phyloP scores from a whole-genome alignment of 2,797 vertebrate species.

The Urocyon cinereoargenteus region DNA sequence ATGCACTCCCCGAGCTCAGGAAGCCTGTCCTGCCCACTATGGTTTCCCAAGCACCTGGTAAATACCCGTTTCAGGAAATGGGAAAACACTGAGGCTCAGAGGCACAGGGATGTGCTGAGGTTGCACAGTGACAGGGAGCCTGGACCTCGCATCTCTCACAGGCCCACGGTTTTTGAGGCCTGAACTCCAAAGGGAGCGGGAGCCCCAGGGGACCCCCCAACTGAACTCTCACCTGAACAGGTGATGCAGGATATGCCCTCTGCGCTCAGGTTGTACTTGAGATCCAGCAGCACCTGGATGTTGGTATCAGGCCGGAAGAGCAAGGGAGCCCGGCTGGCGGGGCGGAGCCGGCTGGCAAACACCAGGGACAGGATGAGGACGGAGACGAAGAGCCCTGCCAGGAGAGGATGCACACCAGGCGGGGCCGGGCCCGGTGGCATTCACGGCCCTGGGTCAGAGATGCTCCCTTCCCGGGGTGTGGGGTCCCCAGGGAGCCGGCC shows the following conservation, averaged over 20 bases:
- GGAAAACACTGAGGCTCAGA: background rate
- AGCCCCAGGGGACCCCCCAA: too few relatives aligned
- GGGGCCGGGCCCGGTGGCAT: accelerated
- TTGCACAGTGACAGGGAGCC: background rate
- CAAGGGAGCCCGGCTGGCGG: conserved; percentile 95
- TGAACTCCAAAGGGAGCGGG: background rate
- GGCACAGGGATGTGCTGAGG: background rate
- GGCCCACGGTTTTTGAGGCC: background rate
- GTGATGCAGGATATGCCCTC: conserved; percentile 98
- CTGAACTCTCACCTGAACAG: conserved; percentile 94
- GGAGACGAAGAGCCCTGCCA: conserved; percentile 92
- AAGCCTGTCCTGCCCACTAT: background rate
- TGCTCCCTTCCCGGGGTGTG: background rate
- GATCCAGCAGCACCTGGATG: conserved; percentile 96
- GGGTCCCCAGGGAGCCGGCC: background rate
- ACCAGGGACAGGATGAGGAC: conserved; percentile 94
- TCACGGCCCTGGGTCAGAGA: background rate
- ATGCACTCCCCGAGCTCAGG: background rate
- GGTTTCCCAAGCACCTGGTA: background rate
- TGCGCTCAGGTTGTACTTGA: conserved; percentile 98
- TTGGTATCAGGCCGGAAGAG: conserved; percentile 97
- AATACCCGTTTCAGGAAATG: background rate
- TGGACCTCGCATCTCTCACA: too few relatives aligned
- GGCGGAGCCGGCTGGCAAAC: conserved; percentile 94
- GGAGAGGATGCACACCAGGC: background rate